Conservation (phyloP, 2,888 invertebrate species). For the Eustalomyia histrio region DNA sequence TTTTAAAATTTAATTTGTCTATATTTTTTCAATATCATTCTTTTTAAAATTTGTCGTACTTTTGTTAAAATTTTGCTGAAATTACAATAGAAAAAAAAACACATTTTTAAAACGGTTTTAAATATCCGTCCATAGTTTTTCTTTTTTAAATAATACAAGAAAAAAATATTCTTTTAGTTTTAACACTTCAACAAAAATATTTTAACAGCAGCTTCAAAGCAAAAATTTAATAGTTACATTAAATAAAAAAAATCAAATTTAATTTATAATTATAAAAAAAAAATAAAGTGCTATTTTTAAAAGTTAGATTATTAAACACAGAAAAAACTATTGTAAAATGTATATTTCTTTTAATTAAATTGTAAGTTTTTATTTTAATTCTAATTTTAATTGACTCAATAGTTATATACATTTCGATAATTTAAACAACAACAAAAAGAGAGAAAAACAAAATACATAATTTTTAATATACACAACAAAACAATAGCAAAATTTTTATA, state of each 20-base stretch:
- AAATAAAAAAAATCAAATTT: not conserved
- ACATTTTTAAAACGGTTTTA: slow-evolving; percentile 37
- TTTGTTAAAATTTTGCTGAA: no score
- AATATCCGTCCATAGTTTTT: slow-evolving; percentile 53
- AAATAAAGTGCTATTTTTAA: slow-evolving; percentile 56
- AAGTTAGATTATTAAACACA: slow-evolving; percentile 41
- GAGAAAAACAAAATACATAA: slow-evolving; percentile 15
- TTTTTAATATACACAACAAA: slow-evolving; percentile 26
- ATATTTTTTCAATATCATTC: no score
- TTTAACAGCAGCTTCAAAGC: slow-evolving; percentile 37
- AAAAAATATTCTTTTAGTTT: not conserved
- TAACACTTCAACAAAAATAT: slow-evolving; percentile 5
- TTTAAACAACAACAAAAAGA: slow-evolving; percentile 35
- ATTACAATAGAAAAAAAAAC: no score
- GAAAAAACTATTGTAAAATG: slow-evolving; percentile 33
- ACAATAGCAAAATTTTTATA: slow-evolving; percentile 62
- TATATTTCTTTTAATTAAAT: slow-evolving; percentile 12
- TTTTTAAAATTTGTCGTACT: no score
- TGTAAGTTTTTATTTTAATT: slow-evolving; percentile 34
- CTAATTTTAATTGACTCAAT: slow-evolving; percentile 53
- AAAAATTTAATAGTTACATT: not conserved
- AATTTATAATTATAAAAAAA: not conserved
- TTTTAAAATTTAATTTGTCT: no score
- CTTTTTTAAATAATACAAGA: slow-evolving; percentile 12
- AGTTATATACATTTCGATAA: slow-evolving; percentile 47